A percentile compares a stretch with the other conserved stretches of the same genome.
phyloP scores from a whole-genome alignment of 1,140 invertebrate genomes.

The Drosophila jambulina region DNA sequence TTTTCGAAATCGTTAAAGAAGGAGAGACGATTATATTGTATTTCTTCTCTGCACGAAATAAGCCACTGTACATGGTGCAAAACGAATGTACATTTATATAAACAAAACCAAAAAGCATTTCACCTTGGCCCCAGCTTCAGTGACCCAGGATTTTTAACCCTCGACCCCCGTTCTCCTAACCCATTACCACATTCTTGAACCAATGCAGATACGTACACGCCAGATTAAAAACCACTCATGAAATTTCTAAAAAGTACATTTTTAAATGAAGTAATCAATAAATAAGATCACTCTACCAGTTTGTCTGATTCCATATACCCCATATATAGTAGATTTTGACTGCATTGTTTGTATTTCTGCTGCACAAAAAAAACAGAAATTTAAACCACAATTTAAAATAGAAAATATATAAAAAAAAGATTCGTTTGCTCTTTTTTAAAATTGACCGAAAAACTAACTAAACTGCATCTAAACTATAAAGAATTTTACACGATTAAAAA shows the following conservation, averaged over 20 bases:
- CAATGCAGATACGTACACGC: conserved; percentile 1
- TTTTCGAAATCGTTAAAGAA: background rate
- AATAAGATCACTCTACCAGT: background rate
- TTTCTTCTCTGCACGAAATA: background rate
- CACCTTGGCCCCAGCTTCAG: background rate
- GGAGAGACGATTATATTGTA: background rate
- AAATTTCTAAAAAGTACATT: background rate
- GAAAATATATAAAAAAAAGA: conserved; percentile 34
- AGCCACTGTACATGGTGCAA: background rate
- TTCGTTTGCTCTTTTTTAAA: conserved; percentile 36
- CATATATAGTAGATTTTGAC: conserved; percentile 31
- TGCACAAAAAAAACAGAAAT: conserved; percentile 34
- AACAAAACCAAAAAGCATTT: conserved; percentile 21
- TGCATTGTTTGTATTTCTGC: conserved; percentile 51
- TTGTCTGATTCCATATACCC: conserved; percentile 5
- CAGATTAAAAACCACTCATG: conserved; percentile 7
- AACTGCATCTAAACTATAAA: conserved; percentile 35
- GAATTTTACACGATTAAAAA: conserved; percentile 24
- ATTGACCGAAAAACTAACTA: conserved; percentile 1
- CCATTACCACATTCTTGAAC: background rate
- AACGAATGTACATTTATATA: conserved; percentile 12
- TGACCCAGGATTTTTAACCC: background rate
- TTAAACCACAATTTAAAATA: conserved; percentile 10
- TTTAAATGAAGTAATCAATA: conserved; percentile 1
- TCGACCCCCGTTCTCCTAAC: background rate